phyloP scores from a whole-genome alignment of 2,888 invertebrate species.

The Epistrophe eligans region DNA sequence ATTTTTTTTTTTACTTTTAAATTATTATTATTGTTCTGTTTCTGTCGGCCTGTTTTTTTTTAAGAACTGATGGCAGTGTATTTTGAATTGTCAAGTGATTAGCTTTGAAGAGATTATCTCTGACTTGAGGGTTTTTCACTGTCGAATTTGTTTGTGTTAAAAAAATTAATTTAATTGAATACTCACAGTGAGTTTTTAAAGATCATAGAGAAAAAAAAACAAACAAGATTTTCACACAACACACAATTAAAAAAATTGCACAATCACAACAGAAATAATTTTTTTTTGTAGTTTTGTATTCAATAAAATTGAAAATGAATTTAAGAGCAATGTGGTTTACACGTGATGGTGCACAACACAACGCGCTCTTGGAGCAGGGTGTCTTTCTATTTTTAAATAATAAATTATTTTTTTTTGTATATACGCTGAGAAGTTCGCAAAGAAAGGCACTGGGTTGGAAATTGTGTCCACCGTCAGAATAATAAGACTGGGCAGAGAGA shows the following conservation, averaged over 20 bases:
- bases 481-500: neutral
- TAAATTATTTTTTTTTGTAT: neutral
- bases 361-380: neutral
- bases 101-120: constrained; percentile 53
- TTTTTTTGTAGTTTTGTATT: constrained; percentile 33
- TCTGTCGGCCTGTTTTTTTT: constrained; percentile 17
- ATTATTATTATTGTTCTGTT: constrained; percentile 17
- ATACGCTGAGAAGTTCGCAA: neutral
- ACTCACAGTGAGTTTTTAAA: constrained; percentile 60
- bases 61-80: constrained; percentile 45
- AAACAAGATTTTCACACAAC: constrained; percentile 14
- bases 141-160: constrained; percentile 8
- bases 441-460: neutral
- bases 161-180: constrained; percentile 24
- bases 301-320: constrained; percentile 49
- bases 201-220: neutral
- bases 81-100: constrained; percentile 54
- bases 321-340: constrained; percentile 24
- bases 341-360: constrained; percentile 27
- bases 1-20: constrained; percentile 4
- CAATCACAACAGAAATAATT: constrained; percentile 41
- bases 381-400: constrained; percentile 55
- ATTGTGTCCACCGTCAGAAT: constrained; percentile 10
- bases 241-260: constrained; percentile 49
- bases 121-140: constrained; percentile 6